Evolutionary conservation across 2,797 vertebrate genomes (phyloP), one percentile per base, ranked within the genome.

Genomic region (Taenioides sp.): DNA sequence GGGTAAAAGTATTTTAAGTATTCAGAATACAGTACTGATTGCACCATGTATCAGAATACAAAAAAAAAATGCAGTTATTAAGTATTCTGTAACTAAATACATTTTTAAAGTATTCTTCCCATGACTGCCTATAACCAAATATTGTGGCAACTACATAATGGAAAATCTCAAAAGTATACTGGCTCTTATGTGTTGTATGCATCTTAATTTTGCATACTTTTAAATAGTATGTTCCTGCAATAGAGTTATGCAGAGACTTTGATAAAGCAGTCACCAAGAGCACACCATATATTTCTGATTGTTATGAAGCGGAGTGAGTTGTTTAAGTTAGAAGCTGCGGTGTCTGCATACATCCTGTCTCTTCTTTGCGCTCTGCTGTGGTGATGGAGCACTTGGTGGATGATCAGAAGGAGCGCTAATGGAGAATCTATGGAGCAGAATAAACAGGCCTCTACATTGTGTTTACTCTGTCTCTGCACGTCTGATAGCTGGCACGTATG

Each of bases 401-500:
- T 81, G 83, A 89, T 85, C 79, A 79, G 76, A 84, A 74, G 40
- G 34, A 72, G 71, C 76, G 55, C 80, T 89, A 91, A 88, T 91
- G 87, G 86, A 87, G 81, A 82, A 86, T 86, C 79, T 79, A 80
- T 80, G 75, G 70, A 72, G 78, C 71, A 62, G 75, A 65, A 83
- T 89, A 89, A 91, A 89, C 85, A 88, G 66, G 86, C 80, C 74
- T 88, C 83, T 72, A 60, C 76, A 73, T 71, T 23, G 68, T 87
- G 88, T 89, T 90, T 90, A 90, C 82, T 81, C 77, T 86, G 65
- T 25, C 28, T 81, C 80, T 84, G 86, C 85, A 75, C 73, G 74
- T 57, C 55, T 80, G 85, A 89, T 90, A 87, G 82, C 76, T 79
- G 81, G 73, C 62, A 62, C 58, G 22, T 66, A 72, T 82, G 79